Evolutionary conservation across 2,797 vertebrate genomes (phyloP), one percentile per base, ranked within the genome.

Genomic region (Acrocephalus scirpaceus): DNA sequence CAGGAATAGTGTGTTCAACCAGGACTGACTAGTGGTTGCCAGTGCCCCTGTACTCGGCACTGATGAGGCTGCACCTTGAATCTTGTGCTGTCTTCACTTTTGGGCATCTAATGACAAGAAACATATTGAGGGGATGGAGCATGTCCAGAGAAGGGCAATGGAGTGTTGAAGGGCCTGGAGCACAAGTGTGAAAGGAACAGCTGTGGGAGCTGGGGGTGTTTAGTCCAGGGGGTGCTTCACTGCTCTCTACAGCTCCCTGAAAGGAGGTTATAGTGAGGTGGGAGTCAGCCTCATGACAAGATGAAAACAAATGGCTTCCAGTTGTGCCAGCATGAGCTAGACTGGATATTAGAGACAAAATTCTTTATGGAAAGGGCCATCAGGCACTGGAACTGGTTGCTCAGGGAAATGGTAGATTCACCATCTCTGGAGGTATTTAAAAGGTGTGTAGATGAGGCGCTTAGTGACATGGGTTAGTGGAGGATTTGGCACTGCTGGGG

Each of bases 21-120:
- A 78, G 44, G 12, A 19, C 61, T 44, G 36, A 58, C 6, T 32
- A 71, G 19, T 14, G 57, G 36, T 36, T 2, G 1, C 29, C 38
- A 61, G 11, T 12, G 8, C 5, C 18, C 11, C 16, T 36, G 6
- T 54, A 13, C 40, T 48, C 0, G 0, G 17, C 34, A 42, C 18
- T 50, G 58, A 8, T 40, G 38, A 64, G 25, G 50, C 44, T 32
- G 20, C 25, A 51, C 44, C 38, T 38, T 11, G 11, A 90, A 71
- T 30, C 20, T 23, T 16, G 25, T 45, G 25, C 5, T 38, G 36
- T 27, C 58, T 29, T 83, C 25, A 38, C 1, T 58, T 83, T 70
- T 38, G 50, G 71, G 38, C 8, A 25, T 8, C 23, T 64, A 18
- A 40, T 16, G 14, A 26, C 23, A 71, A 71, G 45, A 58, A 76